These are phyloP conservation scores for Dicyrtomina minuta DNA, from an alignment of 2,888 invertebrate species.

Conservation along the genomic window DNA sequence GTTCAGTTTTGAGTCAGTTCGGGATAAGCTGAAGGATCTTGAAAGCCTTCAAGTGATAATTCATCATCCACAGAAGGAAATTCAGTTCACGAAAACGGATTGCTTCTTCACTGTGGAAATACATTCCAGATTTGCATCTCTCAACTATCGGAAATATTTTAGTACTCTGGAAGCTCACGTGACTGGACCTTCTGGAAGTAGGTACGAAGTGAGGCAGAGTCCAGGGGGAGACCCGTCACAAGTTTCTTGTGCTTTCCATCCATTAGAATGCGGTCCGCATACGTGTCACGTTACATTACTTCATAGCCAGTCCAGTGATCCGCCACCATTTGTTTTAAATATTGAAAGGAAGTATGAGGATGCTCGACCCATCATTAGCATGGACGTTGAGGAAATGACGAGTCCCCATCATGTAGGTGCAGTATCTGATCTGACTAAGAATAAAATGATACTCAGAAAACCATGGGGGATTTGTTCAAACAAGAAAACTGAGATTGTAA, in stretches of 20 bases:
- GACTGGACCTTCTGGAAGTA: slow-evolving; percentile 6
- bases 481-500: slow-evolving; percentile 30
- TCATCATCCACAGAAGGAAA: not conserved
- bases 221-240: not conserved
- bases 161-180: slow-evolving; percentile 7
- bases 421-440: not conserved
- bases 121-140: not conserved
- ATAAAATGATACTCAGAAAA: slow-evolving; percentile 7
- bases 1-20: slow-evolving; percentile 13
- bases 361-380: not conserved
- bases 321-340: not conserved
- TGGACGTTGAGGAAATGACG: slow-evolving; percentile 31
- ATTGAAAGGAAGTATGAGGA: slow-evolving; percentile 11
- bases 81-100: slow-evolving; percentile 1
- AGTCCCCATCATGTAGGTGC: not conserved
- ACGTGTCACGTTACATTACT: slow-evolving; percentile 5
- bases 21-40: slow-evolving; percentile 7
- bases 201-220: slow-evolving; percentile 6
- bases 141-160: not conserved
- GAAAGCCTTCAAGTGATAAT: slow-evolving; percentile 12
- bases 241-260: slow-evolving; percentile 7
- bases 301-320: not conserved
- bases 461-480: slow-evolving; percentile 37
- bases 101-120: slow-evolving; percentile 17
- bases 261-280: slow-evolving; percentile 17